A percentile compares a stretch with the other conserved stretches of the same genome.
Evolutionary conservation across 1,140 invertebrate genomes (phyloP).

Genomic region (Periplaneta americana): DNA sequence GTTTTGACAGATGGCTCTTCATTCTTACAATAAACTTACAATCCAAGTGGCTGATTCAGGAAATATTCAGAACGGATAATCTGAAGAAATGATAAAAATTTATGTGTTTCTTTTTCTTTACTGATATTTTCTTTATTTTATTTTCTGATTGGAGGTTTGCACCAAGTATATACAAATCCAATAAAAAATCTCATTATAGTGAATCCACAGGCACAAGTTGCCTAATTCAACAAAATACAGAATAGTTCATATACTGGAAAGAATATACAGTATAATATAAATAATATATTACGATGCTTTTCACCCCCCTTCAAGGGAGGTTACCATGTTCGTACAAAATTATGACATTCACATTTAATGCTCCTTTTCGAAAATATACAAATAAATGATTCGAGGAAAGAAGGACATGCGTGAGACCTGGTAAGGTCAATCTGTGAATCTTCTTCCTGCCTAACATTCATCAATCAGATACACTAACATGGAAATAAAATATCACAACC

Average conservation of each 20-base stretch:
- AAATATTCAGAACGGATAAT: neutral
- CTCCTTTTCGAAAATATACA: neutral
- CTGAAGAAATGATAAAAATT: neutral
- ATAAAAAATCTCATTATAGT: slow-evolving; percentile 8
- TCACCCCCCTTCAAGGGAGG: slow-evolving; percentile 5
- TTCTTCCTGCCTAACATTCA: slow-evolving; percentile 5
- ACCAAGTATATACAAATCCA: slow-evolving; percentile 16
- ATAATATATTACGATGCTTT: slow-evolving; percentile 17
- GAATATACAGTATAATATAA: slow-evolving; percentile 22
- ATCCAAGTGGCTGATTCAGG: neutral
- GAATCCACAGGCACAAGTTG: slow-evolving; percentile 46
- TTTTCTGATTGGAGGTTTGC: slow-evolving; percentile 13
- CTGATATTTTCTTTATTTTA: slow-evolving; percentile 14
- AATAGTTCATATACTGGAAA: slow-evolving; percentile 20
- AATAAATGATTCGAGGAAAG: slow-evolving; percentile 11
- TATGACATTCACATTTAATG: slow-evolving; percentile 4
- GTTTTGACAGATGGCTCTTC: neutral
- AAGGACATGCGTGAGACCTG: slow-evolving; percentile 8
- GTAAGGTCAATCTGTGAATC: neutral
- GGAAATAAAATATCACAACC: slow-evolving; percentile 19
- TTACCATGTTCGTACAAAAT: neutral
- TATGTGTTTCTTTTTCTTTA: slow-evolving; percentile 6
- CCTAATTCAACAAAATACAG: slow-evolving; percentile 28
- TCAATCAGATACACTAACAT: slow-evolving; percentile 2
- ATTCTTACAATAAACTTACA: slow-evolving; percentile 10